These are phyloP conservation scores for Brachypteracias leptosomus DNA, from an alignment of 2,113 vertebrate genomes.

Conservation along the genomic window DNA sequence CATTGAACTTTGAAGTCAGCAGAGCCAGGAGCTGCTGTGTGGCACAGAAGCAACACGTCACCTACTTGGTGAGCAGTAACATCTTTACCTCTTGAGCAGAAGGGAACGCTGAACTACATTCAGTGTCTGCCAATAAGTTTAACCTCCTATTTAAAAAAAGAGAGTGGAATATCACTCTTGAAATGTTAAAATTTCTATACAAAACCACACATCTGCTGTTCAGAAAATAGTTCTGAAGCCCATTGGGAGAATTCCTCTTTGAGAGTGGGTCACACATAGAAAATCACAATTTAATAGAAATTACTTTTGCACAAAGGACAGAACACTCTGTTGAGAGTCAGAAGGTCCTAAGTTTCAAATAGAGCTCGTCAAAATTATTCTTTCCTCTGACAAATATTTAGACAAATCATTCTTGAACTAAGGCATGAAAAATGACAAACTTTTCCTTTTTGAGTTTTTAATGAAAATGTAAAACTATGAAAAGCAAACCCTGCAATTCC, in stretches of 20 bases:
- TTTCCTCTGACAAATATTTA: background rate
- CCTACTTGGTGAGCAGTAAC: background rate
- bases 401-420: background rate
- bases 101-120: background rate
- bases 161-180: background rate
- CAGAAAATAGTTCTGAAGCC: background rate
- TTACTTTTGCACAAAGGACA: background rate
- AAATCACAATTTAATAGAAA: background rate
- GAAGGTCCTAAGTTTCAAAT: background rate
- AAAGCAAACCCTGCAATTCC: background rate
- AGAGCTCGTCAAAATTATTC: background rate
- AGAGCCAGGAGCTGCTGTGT: background rate
- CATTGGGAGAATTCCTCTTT: background rate
- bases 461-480: conserved; percentile 7
- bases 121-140: background rate
- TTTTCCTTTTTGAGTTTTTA: background rate
- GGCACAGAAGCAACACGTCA: background rate
- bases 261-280: background rate
- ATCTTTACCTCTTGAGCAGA: background rate
- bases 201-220: background rate
- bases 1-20: background rate
- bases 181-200: background rate
- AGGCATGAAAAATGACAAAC: background rate
- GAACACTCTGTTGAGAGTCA: background rate
- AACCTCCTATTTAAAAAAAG: background rate